phyloP scores from a whole-genome alignment of 2,888 invertebrate species.

The Sesia apiformis region DNA sequence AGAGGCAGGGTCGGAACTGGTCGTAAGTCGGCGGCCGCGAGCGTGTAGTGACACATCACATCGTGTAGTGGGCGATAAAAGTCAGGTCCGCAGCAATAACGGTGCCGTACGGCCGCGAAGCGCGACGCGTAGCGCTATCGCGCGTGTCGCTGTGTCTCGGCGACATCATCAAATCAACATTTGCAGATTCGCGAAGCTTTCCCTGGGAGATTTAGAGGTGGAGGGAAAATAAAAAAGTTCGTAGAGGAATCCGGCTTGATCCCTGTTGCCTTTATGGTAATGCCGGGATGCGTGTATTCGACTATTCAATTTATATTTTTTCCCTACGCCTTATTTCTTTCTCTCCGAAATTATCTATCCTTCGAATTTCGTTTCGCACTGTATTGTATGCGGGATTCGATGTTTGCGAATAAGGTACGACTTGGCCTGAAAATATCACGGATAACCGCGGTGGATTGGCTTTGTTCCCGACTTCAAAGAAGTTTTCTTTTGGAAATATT shows the following conservation, averaged over 20 bases:
- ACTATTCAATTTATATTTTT: slow-evolving; percentile 74
- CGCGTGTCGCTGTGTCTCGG: slow-evolving; percentile 6
- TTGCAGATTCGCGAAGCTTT: slow-evolving; percentile 75
- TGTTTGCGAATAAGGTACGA: slow-evolving; percentile 72
- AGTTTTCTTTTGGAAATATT: slow-evolving; percentile 62
- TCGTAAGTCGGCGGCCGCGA: neutral
- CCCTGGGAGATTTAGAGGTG: slow-evolving; percentile 72
- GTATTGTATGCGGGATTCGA: slow-evolving; percentile 69
- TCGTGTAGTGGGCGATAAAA: neutral
- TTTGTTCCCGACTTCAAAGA: slow-evolving; percentile 72
- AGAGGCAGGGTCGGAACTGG: slow-evolving; percentile 6
- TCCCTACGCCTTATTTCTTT: slow-evolving; percentile 70
- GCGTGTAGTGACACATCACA: neutral
- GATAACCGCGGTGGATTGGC: slow-evolving; percentile 70
- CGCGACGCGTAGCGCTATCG: slow-evolving; percentile 14
- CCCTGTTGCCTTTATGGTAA: slow-evolving; percentile 74
- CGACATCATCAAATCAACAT: slow-evolving; percentile 74
- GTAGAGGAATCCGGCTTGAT: slow-evolving; percentile 72
- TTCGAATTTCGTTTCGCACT: slow-evolving; percentile 74
- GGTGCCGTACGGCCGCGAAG: neutral
- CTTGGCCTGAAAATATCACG: slow-evolving; percentile 64
- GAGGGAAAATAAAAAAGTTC: slow-evolving; percentile 75
- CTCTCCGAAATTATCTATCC: slow-evolving; percentile 70
- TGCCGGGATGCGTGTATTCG: slow-evolving; percentile 73
- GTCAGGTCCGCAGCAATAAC: slow-evolving; percentile 7